Evolutionary conservation across 2,888 invertebrate species (phyloP).

Genomic region (Protophormia terraenovae): DNA sequence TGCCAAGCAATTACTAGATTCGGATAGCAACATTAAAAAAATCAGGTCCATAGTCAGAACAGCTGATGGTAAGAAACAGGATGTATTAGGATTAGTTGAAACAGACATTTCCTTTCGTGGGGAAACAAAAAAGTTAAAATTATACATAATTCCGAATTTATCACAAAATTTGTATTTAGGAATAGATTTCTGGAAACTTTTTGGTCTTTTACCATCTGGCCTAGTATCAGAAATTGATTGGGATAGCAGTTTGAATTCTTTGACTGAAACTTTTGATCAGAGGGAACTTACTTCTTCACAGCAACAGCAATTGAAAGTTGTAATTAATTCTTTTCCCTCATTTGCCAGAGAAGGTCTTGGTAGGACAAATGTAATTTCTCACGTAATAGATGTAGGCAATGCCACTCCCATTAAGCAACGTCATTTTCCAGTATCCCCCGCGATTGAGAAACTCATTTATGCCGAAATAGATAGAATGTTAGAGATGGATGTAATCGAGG

Average conservation of each 20-base stretch:
- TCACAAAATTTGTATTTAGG: slow-evolving; percentile 25
- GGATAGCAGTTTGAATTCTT: no score
- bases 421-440: slow-evolving; percentile 60
- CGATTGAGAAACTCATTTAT: slow-evolving; percentile 53
- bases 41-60: slow-evolving; percentile 5
- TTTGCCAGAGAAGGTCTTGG: slow-evolving; percentile 57
- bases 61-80: background rate
- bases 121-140: background rate
- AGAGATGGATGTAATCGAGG: slow-evolving; percentile 72
- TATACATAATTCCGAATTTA: slow-evolving; percentile 30
- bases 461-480: slow-evolving; percentile 75
- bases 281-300: background rate
- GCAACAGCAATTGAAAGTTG: background rate
- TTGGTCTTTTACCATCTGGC: background rate
- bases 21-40: background rate
- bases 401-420: slow-evolving; percentile 65
- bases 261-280: background rate
- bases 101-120: background rate
- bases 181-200: slow-evolving; percentile 37
- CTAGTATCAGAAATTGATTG: background rate
- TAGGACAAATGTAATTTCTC: slow-evolving; percentile 53
- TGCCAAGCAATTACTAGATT: background rate
- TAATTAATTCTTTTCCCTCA: slow-evolving; percentile 51
- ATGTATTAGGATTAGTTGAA: background rate
- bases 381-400: slow-evolving; percentile 60